Conservation (phyloP, 2,797 vertebrate genomes). For the Pygocentrus nattereri region DNA sequence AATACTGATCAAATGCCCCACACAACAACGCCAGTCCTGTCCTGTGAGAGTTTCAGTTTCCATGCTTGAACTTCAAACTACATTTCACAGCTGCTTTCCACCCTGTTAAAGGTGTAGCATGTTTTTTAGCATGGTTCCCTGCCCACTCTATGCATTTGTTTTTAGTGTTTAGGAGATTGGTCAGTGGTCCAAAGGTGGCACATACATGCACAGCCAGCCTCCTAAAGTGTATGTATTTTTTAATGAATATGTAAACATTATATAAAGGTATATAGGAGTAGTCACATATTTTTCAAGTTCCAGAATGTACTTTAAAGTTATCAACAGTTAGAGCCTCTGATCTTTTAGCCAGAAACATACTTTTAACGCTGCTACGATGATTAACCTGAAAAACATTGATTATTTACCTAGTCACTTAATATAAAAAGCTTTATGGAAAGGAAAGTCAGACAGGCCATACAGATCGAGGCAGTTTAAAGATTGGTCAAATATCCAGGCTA, state of each 20-base stretch:
- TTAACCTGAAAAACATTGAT: background rate
- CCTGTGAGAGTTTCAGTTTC: constrained; percentile 1
- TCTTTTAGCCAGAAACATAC: background rate
- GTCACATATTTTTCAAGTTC: background rate
- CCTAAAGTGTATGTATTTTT: constrained; percentile 10
- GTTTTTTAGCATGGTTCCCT: constrained; percentile 58
- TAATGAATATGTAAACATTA: background rate
- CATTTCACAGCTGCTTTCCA: constrained; percentile 32
- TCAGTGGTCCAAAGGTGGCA: background rate
- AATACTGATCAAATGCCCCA: constrained; percentile 81
- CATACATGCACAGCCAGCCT: background rate
- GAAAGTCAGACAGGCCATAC: background rate
- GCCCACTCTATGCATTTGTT: constrained; percentile 51
- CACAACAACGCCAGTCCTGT: constrained; percentile 60
- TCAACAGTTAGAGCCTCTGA: background rate
- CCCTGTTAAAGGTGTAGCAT: constrained; percentile 35
- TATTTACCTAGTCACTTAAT: constrained; percentile 1
- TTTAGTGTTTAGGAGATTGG: constrained; percentile 46
- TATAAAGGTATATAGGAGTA: constrained; percentile 31
- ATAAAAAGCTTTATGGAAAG: constrained; percentile 53
- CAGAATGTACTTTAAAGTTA: background rate
- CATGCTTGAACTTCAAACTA: constrained; percentile 61
- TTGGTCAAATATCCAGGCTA: constrained; percentile 1
- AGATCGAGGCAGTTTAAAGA: background rate
- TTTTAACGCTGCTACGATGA: background rate